phyloP scores from a whole-genome alignment of 2,888 invertebrate genomes.

The Lasioglossum lativentre region DNA sequence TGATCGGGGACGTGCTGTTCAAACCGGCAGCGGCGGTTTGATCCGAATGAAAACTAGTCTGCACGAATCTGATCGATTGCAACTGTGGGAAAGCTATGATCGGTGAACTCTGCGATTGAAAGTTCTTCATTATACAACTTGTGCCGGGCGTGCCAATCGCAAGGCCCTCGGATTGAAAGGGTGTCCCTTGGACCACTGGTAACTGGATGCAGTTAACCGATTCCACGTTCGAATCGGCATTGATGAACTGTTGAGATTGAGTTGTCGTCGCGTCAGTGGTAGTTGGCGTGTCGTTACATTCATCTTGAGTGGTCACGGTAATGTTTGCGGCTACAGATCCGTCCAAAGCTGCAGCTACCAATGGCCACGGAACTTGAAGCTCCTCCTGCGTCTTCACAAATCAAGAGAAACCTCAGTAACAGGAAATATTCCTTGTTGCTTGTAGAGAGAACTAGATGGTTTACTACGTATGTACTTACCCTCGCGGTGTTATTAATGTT shows the following conservation, averaged over 20 bases:
- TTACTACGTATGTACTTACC: slow-evolving; percentile 55
- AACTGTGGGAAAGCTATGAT: slow-evolving; percentile 82
- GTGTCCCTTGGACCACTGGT: slow-evolving; percentile 77
- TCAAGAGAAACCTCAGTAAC: slow-evolving; percentile 36
- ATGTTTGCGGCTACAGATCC: slow-evolving; percentile 82
- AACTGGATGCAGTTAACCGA: slow-evolving; percentile 79
- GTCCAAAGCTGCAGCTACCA: slow-evolving; percentile 86
- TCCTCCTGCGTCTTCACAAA: slow-evolving; percentile 86
- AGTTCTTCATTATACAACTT: slow-evolving; percentile 80
- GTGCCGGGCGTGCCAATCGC: slow-evolving; percentile 75
- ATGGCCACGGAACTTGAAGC: slow-evolving; percentile 86
- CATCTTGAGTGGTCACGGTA: slow-evolving; percentile 80
- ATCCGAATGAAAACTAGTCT: slow-evolving; percentile 79
- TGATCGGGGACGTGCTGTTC: slow-evolving; percentile 58
- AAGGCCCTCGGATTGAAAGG: slow-evolving; percentile 77
- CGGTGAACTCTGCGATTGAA: slow-evolving; percentile 80
- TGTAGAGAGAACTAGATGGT: background rate
- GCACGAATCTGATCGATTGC: slow-evolving; percentile 82
- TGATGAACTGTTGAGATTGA: slow-evolving; percentile 73
- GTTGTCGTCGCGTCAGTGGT: slow-evolving; percentile 76
- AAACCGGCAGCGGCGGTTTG: slow-evolving; percentile 65
- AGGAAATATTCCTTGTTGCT: background rate
- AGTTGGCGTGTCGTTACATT: slow-evolving; percentile 78
- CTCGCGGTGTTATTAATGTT: slow-evolving; percentile 77
- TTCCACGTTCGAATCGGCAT: slow-evolving; percentile 70